Conservation (phyloP, 2,113 vertebrate genomes). For the Ifrita kowaldi region DNA sequence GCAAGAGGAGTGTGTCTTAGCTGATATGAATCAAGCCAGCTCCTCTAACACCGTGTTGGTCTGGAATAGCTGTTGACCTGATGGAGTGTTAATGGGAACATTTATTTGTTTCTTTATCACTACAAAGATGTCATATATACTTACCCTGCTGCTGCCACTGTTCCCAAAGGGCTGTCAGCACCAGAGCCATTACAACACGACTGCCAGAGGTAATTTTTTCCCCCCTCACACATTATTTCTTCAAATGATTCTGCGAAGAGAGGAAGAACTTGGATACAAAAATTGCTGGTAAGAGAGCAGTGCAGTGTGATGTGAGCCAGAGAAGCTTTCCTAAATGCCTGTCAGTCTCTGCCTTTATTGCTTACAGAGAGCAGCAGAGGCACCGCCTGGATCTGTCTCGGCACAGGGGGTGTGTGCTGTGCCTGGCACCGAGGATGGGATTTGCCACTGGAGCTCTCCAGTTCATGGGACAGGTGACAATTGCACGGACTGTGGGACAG, state of each 20-base stretch:
- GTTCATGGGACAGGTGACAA: accelerated
- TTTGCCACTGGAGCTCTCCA: background rate
- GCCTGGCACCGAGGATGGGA: background rate
- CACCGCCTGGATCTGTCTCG: accelerated
- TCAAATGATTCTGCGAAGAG: slow-evolving; percentile 34
- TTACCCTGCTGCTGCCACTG: slow-evolving; percentile 54
- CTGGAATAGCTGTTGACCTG: slow-evolving; percentile 66
- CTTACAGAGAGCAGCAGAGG: background rate
- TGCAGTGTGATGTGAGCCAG: background rate
- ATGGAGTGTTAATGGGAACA: slow-evolving; percentile 68
- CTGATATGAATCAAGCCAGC: slow-evolving; percentile 47
- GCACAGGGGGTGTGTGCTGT: background rate
- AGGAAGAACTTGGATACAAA: background rate
- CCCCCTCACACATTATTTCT: slow-evolving; percentile 34
- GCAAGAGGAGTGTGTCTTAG: slow-evolving; percentile 31
- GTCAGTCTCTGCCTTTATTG: background rate
- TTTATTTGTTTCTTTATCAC: slow-evolving; percentile 73
- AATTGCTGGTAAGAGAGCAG: slow-evolving; percentile 12
- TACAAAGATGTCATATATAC: slow-evolving; percentile 68
- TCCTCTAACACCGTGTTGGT: background rate
- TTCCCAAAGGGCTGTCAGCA: slow-evolving; percentile 68
- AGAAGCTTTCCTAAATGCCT: background rate
- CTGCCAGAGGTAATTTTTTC: slow-evolving; percentile 32
- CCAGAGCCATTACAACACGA: slow-evolving; percentile 59
- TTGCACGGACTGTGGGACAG: accelerated